phyloP scores from a whole-genome alignment of 2,797 vertebrate species.

The Phalloptychus januarius region DNA sequence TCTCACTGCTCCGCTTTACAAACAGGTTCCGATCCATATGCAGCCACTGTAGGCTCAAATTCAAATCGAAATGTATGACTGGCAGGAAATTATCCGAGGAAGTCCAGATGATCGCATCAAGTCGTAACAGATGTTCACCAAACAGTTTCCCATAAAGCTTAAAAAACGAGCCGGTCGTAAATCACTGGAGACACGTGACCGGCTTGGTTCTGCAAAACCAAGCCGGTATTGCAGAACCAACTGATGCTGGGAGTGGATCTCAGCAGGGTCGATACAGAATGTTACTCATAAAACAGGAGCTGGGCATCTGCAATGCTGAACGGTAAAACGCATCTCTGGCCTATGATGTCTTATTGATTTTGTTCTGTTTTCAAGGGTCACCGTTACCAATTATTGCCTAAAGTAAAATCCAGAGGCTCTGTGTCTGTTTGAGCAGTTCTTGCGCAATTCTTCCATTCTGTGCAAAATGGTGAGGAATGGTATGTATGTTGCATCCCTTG shows the following conservation, averaged over 20 bases:
- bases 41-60: background rate
- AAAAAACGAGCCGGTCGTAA: background rate
- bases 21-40: background rate
- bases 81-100: background rate
- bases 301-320: background rate
- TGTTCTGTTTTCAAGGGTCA: background rate
- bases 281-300: background rate
- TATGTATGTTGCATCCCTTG: background rate
- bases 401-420: background rate
- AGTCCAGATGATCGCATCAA: background rate
- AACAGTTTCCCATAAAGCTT: background rate
- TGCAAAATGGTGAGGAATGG: background rate
- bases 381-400: background rate
- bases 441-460: background rate
- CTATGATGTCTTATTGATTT: background rate
- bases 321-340: background rate
- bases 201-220: background rate
- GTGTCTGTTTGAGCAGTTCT: background rate
- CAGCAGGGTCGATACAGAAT: background rate
- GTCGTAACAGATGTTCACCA: background rate
- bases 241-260: background rate
- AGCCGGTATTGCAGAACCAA: background rate
- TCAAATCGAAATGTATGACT: background rate
- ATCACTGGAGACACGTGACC: background rate
- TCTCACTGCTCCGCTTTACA: background rate